Conservation (phyloP, 2,797 vertebrate species). For the Myotis planiceps region DNA sequence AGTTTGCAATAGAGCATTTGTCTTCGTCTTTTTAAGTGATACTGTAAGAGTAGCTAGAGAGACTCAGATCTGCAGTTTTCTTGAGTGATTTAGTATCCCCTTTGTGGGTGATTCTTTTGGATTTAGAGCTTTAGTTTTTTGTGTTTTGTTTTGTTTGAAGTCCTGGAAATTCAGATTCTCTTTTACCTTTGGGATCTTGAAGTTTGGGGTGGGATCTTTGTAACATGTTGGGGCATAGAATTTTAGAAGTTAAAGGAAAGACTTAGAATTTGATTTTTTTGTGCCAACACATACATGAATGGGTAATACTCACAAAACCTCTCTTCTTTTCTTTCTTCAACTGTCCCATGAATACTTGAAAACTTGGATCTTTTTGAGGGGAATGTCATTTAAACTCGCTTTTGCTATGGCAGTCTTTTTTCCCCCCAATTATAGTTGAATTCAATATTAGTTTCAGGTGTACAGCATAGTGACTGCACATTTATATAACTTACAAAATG, state of each 20-base stretch:
- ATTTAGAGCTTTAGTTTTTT: not conserved
- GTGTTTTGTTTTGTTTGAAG: not conserved
- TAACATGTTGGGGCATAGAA: not conserved
- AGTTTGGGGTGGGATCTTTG: conserved; percentile 24
- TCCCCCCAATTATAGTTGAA: not conserved
- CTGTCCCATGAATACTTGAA: not conserved
- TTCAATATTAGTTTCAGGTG: not conserved
- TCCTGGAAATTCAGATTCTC: not conserved
- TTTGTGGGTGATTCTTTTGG: not conserved
- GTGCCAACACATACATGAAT: not conserved
- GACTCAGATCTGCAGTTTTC: not conserved
- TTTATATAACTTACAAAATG: not conserved
- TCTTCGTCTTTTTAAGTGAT: conserved; percentile 28
- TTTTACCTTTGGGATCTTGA: conserved; percentile 20
- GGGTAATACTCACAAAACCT: not conserved
- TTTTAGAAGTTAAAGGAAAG: conserved; percentile 17
- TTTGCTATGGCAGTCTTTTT: not conserved
- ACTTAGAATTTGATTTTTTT: not conserved
- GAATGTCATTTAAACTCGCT: not conserved
- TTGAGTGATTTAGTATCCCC: not conserved
- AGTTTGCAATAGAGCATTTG: conserved; percentile 3
- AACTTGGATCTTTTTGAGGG: not conserved
- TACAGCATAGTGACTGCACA: not conserved
- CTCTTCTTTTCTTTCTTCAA: not conserved
- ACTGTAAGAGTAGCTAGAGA: not conserved